Percentiles rank a stretch among this genome's conserved stretches.
Conservation (phyloP, 2,888 invertebrate species). For the Pristionchus mayeri region DNA sequence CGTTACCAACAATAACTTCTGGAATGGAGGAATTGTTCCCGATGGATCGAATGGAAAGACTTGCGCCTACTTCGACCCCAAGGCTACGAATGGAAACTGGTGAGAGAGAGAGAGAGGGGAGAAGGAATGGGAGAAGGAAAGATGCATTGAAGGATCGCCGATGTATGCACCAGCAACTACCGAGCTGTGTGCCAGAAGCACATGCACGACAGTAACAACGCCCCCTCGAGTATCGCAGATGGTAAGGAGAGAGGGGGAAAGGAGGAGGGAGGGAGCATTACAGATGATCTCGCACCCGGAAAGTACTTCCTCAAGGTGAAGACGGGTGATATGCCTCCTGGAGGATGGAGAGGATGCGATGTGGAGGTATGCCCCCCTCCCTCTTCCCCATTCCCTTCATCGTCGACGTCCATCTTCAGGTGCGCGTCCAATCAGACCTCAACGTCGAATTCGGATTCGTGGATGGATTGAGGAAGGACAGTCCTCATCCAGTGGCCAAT, state of each 20-base stretch:
- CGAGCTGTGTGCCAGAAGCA: slow-evolving; percentile 64
- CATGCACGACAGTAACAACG: slow-evolving; percentile 55
- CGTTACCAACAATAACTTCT: background rate
- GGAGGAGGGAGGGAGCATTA: background rate
- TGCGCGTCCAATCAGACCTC: slow-evolving; percentile 64
- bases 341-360: slow-evolving; percentile 13
- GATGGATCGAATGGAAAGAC: background rate
- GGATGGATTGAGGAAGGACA: slow-evolving; percentile 55
- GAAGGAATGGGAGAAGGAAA: background rate
- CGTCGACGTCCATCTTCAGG: too few relatives aligned
- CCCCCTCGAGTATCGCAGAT: slow-evolving; percentile 57
- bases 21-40: slow-evolving; percentile 4
- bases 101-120: background rate
- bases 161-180: background rate
- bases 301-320: background rate
- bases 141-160: background rate
- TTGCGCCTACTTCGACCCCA: slow-evolving; percentile 35
- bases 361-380: background rate
- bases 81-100: slow-evolving; percentile 29
- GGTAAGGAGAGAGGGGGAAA: slow-evolving; percentile 39
- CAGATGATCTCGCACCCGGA: background rate
- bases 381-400: background rate
- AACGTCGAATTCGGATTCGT: slow-evolving; percentile 64
- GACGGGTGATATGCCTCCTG: background rate
- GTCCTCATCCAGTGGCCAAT: slow-evolving; percentile 52